phyloP scores from a whole-genome alignment of 2,113 vertebrate genomes.

The Cyanistes caeruleus region DNA sequence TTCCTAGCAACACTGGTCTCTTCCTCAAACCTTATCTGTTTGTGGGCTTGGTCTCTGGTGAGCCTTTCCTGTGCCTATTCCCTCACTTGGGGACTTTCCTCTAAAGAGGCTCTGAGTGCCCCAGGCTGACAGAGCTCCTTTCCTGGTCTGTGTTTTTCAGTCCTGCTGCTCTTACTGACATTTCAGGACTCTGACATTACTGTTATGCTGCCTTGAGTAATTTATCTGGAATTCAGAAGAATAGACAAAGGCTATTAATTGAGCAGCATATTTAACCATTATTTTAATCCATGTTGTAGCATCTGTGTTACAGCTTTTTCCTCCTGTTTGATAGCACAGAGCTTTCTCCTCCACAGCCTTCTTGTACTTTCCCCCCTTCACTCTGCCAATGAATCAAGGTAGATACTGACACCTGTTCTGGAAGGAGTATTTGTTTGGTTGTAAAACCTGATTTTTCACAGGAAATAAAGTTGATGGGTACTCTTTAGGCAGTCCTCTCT shows the following conservation, averaged over 20 bases:
- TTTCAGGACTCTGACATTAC: neutral
- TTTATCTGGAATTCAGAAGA: neutral
- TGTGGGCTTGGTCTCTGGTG: neutral
- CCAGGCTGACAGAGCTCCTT: neutral
- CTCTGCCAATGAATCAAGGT: neutral
- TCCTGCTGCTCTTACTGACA: neutral
- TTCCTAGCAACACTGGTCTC: neutral
- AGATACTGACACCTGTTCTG: neutral
- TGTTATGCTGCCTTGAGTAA: neutral
- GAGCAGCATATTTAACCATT: neutral
- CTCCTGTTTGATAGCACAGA: neutral
- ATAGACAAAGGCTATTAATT: neutral
- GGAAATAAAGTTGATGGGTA: neutral
- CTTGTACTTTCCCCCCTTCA: neutral
- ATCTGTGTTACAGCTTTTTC: neutral
- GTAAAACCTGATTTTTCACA: neutral
- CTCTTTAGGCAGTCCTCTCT: neutral
- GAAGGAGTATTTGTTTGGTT: neutral
- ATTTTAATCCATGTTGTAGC: neutral
- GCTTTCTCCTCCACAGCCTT: neutral
- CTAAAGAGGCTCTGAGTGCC: neutral
- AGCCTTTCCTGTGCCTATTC: neutral
- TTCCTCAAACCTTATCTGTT: slow-evolving; percentile 33
- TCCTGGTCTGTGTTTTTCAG: neutral
- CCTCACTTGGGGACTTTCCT: neutral